phyloP scores from a whole-genome alignment of 2,113 vertebrate genomes.

The Chaetura pelagica region DNA sequence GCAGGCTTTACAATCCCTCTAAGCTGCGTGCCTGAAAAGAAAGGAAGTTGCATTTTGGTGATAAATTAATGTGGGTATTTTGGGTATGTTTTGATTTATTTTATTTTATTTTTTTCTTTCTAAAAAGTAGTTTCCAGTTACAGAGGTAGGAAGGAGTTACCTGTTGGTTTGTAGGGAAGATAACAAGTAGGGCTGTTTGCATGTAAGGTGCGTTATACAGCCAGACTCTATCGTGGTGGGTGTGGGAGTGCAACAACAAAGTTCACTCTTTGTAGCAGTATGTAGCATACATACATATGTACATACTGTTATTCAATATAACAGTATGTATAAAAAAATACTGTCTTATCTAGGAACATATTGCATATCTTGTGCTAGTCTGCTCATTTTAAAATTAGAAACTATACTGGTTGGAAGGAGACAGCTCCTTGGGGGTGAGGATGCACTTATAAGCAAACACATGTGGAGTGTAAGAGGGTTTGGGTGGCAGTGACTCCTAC shows the following conservation, averaged over 20 bases:
- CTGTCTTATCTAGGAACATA: background rate
- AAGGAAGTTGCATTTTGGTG: background rate
- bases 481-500: background rate
- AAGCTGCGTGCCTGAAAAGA: background rate
- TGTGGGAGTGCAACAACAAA: background rate
- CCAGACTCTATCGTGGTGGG: background rate
- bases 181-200: background rate
- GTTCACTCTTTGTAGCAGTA: background rate
- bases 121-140: background rate
- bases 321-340: background rate
- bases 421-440: fast-evolving
- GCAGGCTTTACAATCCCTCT: background rate
- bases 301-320: background rate
- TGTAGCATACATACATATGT: background rate
- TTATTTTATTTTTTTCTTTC: background rate
- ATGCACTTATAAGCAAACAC: fast-evolving
- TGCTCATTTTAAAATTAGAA: background rate
- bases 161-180: background rate
- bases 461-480: background rate
- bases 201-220: fast-evolving
- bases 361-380: background rate
- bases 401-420: background rate
- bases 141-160: background rate
- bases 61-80: background rate
- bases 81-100: background rate